phyloP scores from a whole-genome alignment of 2,888 invertebrate species.

The Tuta absoluta region DNA sequence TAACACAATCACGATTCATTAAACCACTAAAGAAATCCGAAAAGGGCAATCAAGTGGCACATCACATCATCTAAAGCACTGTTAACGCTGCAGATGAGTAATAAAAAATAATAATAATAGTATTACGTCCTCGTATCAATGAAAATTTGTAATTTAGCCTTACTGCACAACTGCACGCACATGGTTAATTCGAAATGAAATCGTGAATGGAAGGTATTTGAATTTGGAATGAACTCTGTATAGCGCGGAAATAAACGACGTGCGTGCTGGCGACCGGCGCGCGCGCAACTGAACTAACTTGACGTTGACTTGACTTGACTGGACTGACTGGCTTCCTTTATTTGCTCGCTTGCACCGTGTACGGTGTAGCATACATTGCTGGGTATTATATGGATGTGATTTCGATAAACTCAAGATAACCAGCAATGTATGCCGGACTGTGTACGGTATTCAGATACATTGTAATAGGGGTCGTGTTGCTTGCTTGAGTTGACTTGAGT shows the following conservation, averaged over 20 bases:
- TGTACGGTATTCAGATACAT: too few relatives aligned
- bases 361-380: too few relatives aligned
- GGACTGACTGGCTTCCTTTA: neutral
- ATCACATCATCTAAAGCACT: neutral
- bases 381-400: too few relatives aligned
- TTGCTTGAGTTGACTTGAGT: too few relatives aligned
- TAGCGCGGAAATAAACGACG: neutral
- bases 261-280: neutral
- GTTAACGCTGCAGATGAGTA: neutral
- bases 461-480: too few relatives aligned
- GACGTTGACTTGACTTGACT: too few relatives aligned
- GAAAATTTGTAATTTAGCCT: constrained; percentile 22
- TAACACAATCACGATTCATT: constrained; percentile 76
- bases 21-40: constrained; percentile 59
- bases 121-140: constrained; percentile 21
- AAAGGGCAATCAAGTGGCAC: constrained; percentile 36
- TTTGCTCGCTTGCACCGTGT: too few relatives aligned
- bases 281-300: constrained; percentile 3
- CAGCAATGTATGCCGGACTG: too few relatives aligned
- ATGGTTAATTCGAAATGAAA: constrained; percentile 1
- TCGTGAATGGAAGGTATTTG: neutral
- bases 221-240: neutral
- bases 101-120: neutral
- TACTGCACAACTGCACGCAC: neutral
- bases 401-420: too few relatives aligned